phyloP scores from a whole-genome alignment of 2,797 vertebrate species.

The Cheirogaleus major region DNA sequence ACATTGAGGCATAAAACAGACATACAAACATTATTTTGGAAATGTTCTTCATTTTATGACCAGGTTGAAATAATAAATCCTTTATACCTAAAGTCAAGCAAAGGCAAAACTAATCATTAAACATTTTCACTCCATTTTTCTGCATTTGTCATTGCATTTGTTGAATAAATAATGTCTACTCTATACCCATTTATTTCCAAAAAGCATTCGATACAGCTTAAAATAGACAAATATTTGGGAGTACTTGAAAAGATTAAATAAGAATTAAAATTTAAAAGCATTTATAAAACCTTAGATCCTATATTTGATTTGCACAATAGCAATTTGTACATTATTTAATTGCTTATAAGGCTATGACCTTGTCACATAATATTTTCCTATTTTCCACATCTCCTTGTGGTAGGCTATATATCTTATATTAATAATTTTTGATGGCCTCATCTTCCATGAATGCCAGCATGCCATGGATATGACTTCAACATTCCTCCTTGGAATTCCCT shows the following conservation, averaged over 20 bases:
- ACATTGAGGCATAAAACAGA: conserved; percentile 16
- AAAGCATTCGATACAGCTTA: neutral
- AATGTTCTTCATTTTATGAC: neutral
- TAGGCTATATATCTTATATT: neutral
- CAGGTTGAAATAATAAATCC: conserved; percentile 17
- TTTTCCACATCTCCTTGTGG: neutral
- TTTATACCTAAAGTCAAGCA: neutral
- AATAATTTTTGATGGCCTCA: neutral
- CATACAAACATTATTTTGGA: conserved; percentile 18
- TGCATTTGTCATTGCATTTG: neutral
- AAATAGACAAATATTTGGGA: neutral
- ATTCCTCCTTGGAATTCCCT: neutral
- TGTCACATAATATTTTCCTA: neutral
- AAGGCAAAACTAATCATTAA: neutral
- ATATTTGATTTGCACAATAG: neutral
- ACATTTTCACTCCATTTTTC: neutral
- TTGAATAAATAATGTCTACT: neutral
- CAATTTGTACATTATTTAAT: neutral
- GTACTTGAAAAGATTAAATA: neutral
- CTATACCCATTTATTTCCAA: neutral
- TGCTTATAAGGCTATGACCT: neutral
- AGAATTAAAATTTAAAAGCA: neutral
- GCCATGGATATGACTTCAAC: neutral
- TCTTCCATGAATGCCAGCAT: neutral
- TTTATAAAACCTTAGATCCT: neutral